Evolutionary conservation across 2,113 vertebrate species (phyloP), one percentile per base, ranked within the genome.

Genomic region (Nerophis ophidion): DNA sequence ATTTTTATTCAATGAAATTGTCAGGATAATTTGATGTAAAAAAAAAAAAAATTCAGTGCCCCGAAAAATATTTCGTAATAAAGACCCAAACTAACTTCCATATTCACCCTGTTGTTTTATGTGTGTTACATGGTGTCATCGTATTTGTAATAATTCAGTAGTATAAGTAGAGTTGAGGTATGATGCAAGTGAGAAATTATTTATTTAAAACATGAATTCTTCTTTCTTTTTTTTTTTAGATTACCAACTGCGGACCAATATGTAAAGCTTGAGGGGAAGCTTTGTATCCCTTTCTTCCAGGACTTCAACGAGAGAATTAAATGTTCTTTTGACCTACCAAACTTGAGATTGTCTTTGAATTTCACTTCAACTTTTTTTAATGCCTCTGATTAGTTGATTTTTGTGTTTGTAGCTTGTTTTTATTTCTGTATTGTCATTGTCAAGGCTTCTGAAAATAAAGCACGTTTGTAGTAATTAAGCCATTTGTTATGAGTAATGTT

Each of bases 191-290:
- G 14, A 15, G 8, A 34, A 48, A 14, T 60, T 12, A 26, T 6
- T 26, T 26, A 35, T 54, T 54, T n/a, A 17, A 19, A 48, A 38
- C 47, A 13, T 62, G 6, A 57, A 1, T 14, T 52, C 56, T n/a
- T n/a, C n/a, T 26, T 6, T 19, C 11, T 33, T 9, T 63, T 57
- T 63, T 38, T 58, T 45, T 80, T 60, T 67, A 91, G 90, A 92
- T 87, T 91, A 92, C 77, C 91, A 92, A 61, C 79, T 92, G 65
- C 81, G 90, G 76, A 90, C 88, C 10, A 89, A 88, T 68, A 65
- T 72, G 16, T 89, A 72, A 82, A 70, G 58, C 44, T 8, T 33
- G 15, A 33, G 34, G 6, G 13, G 57, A 15, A 0, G 35, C 34
- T 61, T 46, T 46, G 13, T 61, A 42, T 45, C 53, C 7, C 11